A percentile compares a stretch with the other conserved stretches of the same genome.
phyloP scores from a whole-genome alignment of 2,888 invertebrate genomes.

The Folsomia manolachei region DNA sequence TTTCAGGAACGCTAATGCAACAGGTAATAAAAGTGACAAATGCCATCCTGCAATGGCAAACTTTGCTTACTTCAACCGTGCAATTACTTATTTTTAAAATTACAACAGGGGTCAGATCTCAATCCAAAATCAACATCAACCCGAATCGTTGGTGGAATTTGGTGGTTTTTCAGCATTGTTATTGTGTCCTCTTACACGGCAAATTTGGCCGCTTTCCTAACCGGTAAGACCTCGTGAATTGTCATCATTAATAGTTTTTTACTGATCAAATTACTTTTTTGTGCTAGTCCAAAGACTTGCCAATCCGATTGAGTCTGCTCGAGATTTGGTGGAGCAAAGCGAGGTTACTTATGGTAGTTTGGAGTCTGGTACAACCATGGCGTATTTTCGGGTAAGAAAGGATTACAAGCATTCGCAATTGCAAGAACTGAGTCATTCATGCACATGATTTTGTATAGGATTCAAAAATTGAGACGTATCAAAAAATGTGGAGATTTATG shows the following conservation, averaged over 20 bases:
- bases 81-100: no score
- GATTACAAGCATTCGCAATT: no score
- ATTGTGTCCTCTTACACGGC: constrained; percentile 89
- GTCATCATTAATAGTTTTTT: no score
- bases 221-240: no score
- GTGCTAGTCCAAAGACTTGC: constrained; percentile 85
- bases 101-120: constrained; percentile 86
- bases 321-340: constrained; percentile 65
- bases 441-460: no score
- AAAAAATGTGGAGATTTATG: constrained; percentile 96
- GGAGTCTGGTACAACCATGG: constrained; percentile 80
- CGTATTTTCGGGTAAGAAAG: constrained; percentile 78
- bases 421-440: no score
- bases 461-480: constrained; percentile 84
- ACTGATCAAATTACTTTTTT: not conserved
- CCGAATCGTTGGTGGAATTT: constrained; percentile 59
- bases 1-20: constrained; percentile 75
- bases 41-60: no score
- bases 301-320: constrained; percentile 79
- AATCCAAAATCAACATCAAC: constrained; percentile 75
- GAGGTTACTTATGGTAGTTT: constrained; percentile 77
- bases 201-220: constrained; percentile 59
- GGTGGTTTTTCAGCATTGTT: constrained; percentile 64
- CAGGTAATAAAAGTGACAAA: no score
- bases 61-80: no score